Evolutionary conservation across 2,113 vertebrate genomes (phyloP), one percentile per base, ranked within the genome.

Genomic region (Empidonax alnorum): DNA sequence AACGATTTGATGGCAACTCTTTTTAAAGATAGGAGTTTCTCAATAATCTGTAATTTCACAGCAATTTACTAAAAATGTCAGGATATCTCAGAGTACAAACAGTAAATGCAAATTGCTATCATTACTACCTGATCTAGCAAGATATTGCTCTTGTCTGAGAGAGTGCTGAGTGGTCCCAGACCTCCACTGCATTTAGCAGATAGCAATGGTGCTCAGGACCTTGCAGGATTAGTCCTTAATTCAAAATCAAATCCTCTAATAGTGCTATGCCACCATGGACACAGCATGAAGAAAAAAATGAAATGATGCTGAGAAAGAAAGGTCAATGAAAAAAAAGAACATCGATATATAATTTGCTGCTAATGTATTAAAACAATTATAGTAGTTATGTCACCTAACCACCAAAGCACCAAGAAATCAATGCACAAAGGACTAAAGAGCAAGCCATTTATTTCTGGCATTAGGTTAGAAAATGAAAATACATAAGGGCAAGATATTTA

Each of bases 311-410:
- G 73, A 88, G 75, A 85, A 87, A 94, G 89, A 96, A 96, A 96
- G 85, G 93, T 87, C 93, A 96, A 69, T 22, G 46, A 65, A 89
- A 89, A 93, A 83, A 96, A 96, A 81, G 90, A 92, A 86, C 69
- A 94, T 93, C 72, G 0, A 96, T 95, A 88, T 37, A 92, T 95
- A 95, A 96, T 91, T 87, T 96, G 74, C 87, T 80, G 85, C 93
- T 95, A 95, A 96, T 62, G 87, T 93, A 93, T 89, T 94, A 94
- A 92, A 96, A 94, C 87, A 94, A 95, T 95, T 95, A 94, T 35
- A 82, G 82, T 73, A 90, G 82, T 94, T 96, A 90, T 92, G 85
- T 84, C 91, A 87, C 74, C 84, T 94, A 95, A 87, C 76, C 82
- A 86, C 66, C 3, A 22, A 95, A 93, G 81, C 90, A 71, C 80